Percentiles rank a stretch among this genome's conserved stretches.
Conservation (phyloP, 2,113 vertebrate species). For the Halcyon senegalensis region DNA sequence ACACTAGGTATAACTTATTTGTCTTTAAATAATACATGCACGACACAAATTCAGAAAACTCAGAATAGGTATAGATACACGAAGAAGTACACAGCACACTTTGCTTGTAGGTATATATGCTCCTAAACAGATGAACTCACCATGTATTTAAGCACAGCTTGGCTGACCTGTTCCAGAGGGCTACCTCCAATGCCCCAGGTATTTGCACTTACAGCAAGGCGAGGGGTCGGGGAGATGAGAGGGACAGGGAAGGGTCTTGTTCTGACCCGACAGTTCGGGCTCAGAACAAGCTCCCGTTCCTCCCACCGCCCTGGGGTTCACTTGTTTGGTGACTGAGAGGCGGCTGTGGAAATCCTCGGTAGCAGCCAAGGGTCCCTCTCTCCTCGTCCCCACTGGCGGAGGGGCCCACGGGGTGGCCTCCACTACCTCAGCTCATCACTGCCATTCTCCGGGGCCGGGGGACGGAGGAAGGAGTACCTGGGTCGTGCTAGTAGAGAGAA, state of each 20-base stretch:
- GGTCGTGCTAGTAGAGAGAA: neutral
- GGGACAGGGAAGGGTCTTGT: neutral
- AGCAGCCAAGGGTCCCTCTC: neutral
- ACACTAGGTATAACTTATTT: neutral
- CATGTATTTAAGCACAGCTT: neutral
- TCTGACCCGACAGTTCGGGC: neutral
- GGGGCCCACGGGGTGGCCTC: neutral
- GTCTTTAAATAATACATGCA: neutral
- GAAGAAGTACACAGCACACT: neutral
- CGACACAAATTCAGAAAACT: neutral
- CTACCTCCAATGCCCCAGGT: rapidly evolving
- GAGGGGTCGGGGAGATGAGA: neutral
- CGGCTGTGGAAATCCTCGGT: neutral
- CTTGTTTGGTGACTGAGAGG: neutral
- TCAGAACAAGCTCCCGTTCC: neutral
- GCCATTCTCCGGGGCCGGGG: neutral
- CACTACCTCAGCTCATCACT: neutral
- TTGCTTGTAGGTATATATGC: too few species aligned
- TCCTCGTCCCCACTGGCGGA: neutral
- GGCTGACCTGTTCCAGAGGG: rapidly evolving
- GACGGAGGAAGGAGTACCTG: neutral
- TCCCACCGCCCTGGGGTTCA: neutral
- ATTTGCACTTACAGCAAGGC: neutral
- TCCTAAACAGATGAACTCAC: neutral
- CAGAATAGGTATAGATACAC: rapidly evolving